These are phyloP conservation scores for Herminia tarsipennalis DNA, from an alignment of 2,888 invertebrate genomes.

Conservation along the genomic window DNA sequence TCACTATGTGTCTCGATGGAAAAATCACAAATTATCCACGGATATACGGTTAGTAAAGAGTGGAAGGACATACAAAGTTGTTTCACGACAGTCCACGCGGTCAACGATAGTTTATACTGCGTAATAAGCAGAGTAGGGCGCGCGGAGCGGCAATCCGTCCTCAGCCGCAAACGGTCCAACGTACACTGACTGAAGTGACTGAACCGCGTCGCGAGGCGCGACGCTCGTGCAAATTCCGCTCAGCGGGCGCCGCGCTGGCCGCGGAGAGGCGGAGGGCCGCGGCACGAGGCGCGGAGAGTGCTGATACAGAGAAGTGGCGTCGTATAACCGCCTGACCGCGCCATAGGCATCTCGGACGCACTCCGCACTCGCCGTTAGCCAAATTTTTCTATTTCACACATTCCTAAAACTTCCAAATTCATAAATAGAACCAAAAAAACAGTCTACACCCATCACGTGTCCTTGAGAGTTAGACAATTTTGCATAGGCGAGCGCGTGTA, in stretches of 20 bases:
- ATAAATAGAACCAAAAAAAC: too few species aligned
- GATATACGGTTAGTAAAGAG: constrained; percentile 32
- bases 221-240: constrained; percentile 78
- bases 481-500: constrained; percentile 13
- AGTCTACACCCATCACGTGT: neutral
- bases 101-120: constrained; percentile 76
- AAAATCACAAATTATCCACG: constrained; percentile 37
- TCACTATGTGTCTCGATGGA: constrained; percentile 58
- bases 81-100: constrained; percentile 76
- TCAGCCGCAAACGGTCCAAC: constrained; percentile 77
- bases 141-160: constrained; percentile 68
- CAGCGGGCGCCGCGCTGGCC: constrained; percentile 58
- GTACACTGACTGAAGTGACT: constrained; percentile 61
- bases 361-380: constrained; percentile 49
- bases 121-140: constrained; percentile 76
- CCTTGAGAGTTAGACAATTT: neutral
- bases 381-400: constrained; percentile 34
- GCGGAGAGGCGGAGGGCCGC: constrained; percentile 55
- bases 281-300: constrained; percentile 55
- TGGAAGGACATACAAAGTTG: constrained; percentile 45
- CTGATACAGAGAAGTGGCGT: constrained; percentile 74
- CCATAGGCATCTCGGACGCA: constrained; percentile 55
- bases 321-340: constrained; percentile 60
- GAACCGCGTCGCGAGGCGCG: constrained; percentile 71
- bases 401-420: constrained; percentile 8